Base-by-base conservation (phyloP, 2,888 invertebrate species). In the Prenolepis imparis region DNA sequence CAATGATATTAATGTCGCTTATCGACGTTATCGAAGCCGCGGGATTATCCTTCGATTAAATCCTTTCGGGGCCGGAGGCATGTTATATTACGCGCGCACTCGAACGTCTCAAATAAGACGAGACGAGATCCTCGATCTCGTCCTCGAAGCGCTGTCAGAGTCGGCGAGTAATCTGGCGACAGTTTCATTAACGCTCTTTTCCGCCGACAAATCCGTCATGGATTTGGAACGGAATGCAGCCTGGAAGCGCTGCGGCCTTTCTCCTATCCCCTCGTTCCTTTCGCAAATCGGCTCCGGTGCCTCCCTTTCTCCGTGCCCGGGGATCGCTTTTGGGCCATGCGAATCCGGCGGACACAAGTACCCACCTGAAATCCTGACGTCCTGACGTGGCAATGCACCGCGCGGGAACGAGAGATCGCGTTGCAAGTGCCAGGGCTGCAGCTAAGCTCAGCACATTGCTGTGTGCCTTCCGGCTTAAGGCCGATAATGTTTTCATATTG, bases 401-500 rank as follows among this genome's bases (percentile, higher is more conserved):
- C 21, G 70, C 59, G 68, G 77, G 24, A 82, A 74, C 63, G 63
- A 73, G 70, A 85, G 75, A 78, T 86, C 88, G 74, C 88, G 83
- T 67, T 83, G 74, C 84, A 55, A 52, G 66, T 86, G 82, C 57
- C 81, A 39, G 52, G 67, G 61, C 68, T 78, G 66, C 86, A 85
- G 92, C 93, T 91, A 92, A 93, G 92, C 94, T 94, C 94, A 94
- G 94, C 94, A 94, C 94, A 94, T 94, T 94, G 92, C 92, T 94
- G 93, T 94, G 91, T 94, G 91, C 93, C 91, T 89, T 91, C 88
- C 91, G 92, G 94, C 93, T 94, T 93, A 93, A 91, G 90, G 88
- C 91, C 92, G 92, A 93, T 92, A 93, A 93, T 93, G 93, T 94
- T 94, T 94, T 94, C 94, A 94, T 94, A 94, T 94, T 92, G 93